Evolutionary conservation across 2,888 invertebrate genomes (phyloP), one percentile per base, ranked within the genome.

Genomic region (Xestoiulus laeticollis): DNA sequence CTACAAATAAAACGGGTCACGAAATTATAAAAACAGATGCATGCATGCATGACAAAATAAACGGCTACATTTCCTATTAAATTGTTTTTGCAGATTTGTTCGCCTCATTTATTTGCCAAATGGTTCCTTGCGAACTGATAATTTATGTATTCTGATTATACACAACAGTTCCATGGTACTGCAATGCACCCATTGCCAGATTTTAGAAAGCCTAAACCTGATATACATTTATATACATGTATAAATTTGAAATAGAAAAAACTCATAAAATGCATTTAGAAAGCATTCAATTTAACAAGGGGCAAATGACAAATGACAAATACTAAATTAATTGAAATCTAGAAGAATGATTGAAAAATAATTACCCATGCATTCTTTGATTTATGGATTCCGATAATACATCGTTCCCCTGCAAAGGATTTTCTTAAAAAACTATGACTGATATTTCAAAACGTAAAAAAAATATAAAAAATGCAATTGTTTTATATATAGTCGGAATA

Each of bases 1-100:
- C 6, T 68, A 26, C 2, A 26, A n/a, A 44, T 44, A 44, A 26
- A 68, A 26, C 12, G 68, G 26, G 12, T 68, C 26, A n/a, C 68
- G 59, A 59, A 59, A 59, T 59, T 59, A 59, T 59, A 59, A 68
- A 68, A 68, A 68, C 68, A 68, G 26, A 68, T 68, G 68, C 68
- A 68, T 26, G 68, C 68, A 68, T 68, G 68, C 68, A 12, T 26
- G 12, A 10, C 68, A 26, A 26, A 68, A 68, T 68, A 26, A 26
- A 26, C 26, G 68, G 68, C n/a, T 10, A 26, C 68, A 26, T 68
- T 26, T 68, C 6, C 68, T 26, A 68, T 68, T 68, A 68, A 68
- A n/a, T 68, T 68, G 19, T 68, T 10, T 59, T 2, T 26, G 4
- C 26, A 68, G 26, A 26, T 68, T 68, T 68, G 26, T 26, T 68